Percentiles rank a stretch among this genome's conserved stretches.
These are phyloP conservation scores for Hippoglossus stenolepis DNA, from an alignment of 2,113 vertebrate species.

Conservation along the genomic window DNA sequence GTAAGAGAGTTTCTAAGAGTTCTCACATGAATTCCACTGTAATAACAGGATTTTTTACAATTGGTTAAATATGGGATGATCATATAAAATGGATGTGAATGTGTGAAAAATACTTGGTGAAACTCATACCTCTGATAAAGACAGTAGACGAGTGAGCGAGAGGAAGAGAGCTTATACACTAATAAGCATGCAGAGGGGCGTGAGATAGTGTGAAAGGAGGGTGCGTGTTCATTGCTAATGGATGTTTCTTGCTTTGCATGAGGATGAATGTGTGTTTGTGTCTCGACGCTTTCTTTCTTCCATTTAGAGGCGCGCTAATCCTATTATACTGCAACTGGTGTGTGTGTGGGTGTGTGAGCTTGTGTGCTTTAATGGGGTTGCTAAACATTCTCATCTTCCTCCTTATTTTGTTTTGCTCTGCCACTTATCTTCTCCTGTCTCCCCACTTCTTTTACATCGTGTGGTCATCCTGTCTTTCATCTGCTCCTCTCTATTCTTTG, in stretches of 20 bases:
- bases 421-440: neutral
- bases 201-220: slow-evolving; percentile 17
- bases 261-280: slow-evolving; percentile 62
- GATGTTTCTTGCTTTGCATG: slow-evolving; percentile 67
- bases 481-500: too few species aligned
- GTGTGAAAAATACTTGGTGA: neutral
- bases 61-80: neutral
- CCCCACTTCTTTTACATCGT: neutral
- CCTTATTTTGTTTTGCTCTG: neutral
- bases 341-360: slow-evolving; percentile 23
- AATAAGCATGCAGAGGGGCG: slow-evolving; percentile 36
- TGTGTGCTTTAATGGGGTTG: slow-evolving; percentile 13
- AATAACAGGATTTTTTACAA: neutral
- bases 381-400: slow-evolving; percentile 10
- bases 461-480: too few species aligned
- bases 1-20: neutral
- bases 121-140: neutral
- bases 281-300: slow-evolving; percentile 36
- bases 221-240: slow-evolving; percentile 63
- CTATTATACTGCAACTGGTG: slow-evolving; percentile 53
- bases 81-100: neutral
- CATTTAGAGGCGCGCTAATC: slow-evolving; percentile 58
- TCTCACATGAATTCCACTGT: neutral
- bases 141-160: neutral
- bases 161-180: slow-evolving; percentile 13